These are phyloP conservation scores for Romanomermis culicivorax DNA, from an alignment of 2,888 invertebrate genomes.

Conservation along the genomic window DNA sequence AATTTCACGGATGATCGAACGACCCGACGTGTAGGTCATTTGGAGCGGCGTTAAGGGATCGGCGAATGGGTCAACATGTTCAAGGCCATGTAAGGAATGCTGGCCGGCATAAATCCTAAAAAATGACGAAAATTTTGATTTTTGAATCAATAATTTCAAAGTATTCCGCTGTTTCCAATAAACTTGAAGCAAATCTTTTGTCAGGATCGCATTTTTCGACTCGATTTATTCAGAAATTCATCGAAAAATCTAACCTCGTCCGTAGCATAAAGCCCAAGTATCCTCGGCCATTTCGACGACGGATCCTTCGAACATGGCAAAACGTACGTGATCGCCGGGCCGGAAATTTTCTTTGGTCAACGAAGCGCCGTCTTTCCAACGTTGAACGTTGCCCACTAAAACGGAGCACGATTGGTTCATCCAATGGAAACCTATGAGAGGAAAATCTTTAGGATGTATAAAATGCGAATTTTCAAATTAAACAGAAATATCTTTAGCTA, in stretches of 20 bases:
- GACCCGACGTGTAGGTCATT: background rate
- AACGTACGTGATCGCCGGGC: slow-evolving; percentile 1
- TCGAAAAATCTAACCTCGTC: slow-evolving; percentile 9
- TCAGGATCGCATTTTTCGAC: too few relatives aligned
- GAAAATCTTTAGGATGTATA: too few relatives aligned
- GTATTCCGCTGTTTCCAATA: too few relatives aligned
- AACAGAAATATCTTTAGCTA: too few relatives aligned
- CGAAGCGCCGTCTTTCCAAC: background rate
- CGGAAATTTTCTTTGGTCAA: slow-evolving; percentile 2
- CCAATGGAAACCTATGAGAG: slow-evolving; percentile 28
- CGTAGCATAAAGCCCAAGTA: slow-evolving; percentile 10
- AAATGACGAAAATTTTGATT: background rate
- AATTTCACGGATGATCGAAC: background rate
- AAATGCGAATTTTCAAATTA: too few relatives aligned
- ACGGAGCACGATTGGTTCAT: slow-evolving; percentile 25
- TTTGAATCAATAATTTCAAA: background rate
- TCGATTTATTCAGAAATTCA: too few relatives aligned
- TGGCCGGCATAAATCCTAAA: slow-evolving; percentile 2
- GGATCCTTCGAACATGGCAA: slow-evolving; percentile 5
- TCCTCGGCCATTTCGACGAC: slow-evolving; percentile 5
- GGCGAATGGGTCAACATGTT: background rate
- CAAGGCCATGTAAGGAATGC: background rate
- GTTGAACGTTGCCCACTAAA: slow-evolving; percentile 19
- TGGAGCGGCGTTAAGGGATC: slow-evolving; percentile 1
- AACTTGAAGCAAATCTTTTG: too few relatives aligned